These are phyloP conservation scores for Pipistrellus pygmaeus DNA, from an alignment of 2,797 vertebrate genomes.

Conservation along the genomic window DNA sequence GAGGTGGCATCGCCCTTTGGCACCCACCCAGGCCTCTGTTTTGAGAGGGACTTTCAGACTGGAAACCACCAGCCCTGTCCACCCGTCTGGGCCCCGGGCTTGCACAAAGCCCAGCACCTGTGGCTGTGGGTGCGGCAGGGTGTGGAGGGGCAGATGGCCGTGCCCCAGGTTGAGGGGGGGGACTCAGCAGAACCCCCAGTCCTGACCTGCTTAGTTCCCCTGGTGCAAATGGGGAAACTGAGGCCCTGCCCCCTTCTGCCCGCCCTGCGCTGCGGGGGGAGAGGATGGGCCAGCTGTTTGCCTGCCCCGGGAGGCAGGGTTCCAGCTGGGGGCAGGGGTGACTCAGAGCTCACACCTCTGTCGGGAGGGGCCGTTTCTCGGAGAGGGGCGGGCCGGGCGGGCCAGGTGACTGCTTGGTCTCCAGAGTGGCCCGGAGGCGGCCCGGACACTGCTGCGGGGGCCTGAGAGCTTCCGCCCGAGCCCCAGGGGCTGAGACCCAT, in stretches of 20 bases:
- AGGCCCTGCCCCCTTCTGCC: background rate
- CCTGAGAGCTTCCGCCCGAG: background rate
- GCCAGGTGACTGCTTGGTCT: background rate
- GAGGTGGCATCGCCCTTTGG: background rate
- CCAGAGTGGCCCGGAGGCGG: rapidly evolving
- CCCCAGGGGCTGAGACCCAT: background rate
- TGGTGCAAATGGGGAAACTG: background rate
- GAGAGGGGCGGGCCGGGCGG: background rate
- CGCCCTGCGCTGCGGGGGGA: background rate
- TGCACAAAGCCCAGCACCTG: background rate
- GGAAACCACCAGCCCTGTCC: background rate
- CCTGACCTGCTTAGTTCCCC: background rate
- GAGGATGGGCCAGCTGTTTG: background rate
- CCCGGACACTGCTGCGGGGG: background rate
- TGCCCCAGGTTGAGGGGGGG: background rate
- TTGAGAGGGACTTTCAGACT: background rate
- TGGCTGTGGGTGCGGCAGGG: background rate
- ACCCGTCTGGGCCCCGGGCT: background rate
- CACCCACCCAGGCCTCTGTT: background rate
- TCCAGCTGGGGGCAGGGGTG: background rate
- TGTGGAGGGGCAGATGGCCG: background rate
- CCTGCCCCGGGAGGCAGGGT: background rate
- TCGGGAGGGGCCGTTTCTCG: background rate
- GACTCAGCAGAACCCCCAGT: background rate
- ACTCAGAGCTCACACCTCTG: background rate